Conservation (phyloP, 2,797 vertebrate species). For the Lutjanus campechanus region DNA sequence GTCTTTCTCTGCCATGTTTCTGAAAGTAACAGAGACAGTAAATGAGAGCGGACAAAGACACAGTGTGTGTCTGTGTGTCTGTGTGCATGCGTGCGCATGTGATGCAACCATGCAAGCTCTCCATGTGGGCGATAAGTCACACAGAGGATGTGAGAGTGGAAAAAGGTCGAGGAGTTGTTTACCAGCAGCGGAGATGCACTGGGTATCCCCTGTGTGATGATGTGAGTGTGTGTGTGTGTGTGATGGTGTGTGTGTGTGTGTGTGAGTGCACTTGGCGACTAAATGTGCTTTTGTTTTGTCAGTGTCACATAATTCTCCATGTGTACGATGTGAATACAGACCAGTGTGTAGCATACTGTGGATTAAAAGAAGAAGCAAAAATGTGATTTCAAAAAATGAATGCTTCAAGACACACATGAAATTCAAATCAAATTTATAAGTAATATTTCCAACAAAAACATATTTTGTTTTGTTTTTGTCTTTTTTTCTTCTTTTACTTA, state of each 20-base stretch:
- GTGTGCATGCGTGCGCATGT: slow-evolving; percentile 4
- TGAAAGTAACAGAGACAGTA: slow-evolving; percentile 36
- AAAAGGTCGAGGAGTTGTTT: slow-evolving; percentile 67
- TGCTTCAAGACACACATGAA: too few species aligned
- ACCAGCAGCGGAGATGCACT: slow-evolving; percentile 41
- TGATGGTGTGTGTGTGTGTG: neutral
- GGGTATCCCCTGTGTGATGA: slow-evolving; percentile 37
- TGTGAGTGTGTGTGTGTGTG: slow-evolving; percentile 9
- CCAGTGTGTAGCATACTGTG: neutral
- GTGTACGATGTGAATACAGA: neutral
- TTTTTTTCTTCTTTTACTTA: too few species aligned
- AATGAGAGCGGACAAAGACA: slow-evolving; percentile 36
- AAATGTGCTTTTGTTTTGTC: neutral
- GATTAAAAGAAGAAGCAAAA: neutral
- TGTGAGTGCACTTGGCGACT: slow-evolving; percentile 10
- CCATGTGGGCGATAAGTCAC: slow-evolving; percentile 60
- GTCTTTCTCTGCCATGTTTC: slow-evolving; percentile 35
- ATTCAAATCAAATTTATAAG: too few species aligned
- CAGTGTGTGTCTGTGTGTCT: slow-evolving; percentile 2
- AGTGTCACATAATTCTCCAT: neutral
- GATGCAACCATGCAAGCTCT: slow-evolving; percentile 34
- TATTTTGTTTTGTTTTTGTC: too few species aligned
- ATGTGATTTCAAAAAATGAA: neutral
- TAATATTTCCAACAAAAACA: too few species aligned
- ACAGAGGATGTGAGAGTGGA: slow-evolving; percentile 57